Evolutionary conservation across 2,888 invertebrate genomes (phyloP).

Genomic region (Panopea generosa): DNA sequence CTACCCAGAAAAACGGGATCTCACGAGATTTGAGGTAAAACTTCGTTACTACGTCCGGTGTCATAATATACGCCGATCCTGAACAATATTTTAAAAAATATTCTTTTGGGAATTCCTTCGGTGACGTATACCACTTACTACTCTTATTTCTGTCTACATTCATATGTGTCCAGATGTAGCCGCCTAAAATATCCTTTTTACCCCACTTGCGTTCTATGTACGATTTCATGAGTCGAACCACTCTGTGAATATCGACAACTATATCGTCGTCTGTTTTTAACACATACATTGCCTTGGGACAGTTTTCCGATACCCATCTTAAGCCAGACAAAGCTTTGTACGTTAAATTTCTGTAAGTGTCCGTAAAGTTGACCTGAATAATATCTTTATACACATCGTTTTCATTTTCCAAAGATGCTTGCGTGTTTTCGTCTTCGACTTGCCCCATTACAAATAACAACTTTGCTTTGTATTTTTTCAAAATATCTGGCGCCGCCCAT

Average conservation of each 20-base stretch:
- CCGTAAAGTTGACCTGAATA: conserved; percentile 83
- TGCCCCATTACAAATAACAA: conserved; percentile 82
- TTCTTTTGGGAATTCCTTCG: conserved; percentile 82
- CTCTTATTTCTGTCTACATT: conserved; percentile 83
- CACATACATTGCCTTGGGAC: conserved; percentile 81
- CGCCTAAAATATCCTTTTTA: conserved; percentile 69
- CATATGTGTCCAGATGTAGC: conserved; percentile 83
- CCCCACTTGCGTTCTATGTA: conserved; percentile 62
- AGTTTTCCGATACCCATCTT: conserved; percentile 84
- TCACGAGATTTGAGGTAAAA: conserved; percentile 88
- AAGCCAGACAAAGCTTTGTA: conserved; percentile 85
- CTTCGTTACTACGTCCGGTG: conserved; percentile 88
- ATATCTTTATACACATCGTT: conserved; percentile 79
- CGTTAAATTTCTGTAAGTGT: conserved; percentile 85
- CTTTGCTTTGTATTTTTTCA: conserved; percentile 69
- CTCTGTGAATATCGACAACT: conserved; percentile 86
- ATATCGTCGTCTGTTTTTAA: conserved; percentile 86
- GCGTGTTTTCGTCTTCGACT: conserved; percentile 61
- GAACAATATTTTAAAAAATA: conserved; percentile 85
- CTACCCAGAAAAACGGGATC: conserved; percentile 94
- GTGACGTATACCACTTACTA: conserved; percentile 85
- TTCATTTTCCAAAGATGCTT: conserved; percentile 77
- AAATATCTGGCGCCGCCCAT: conserved; percentile 77
- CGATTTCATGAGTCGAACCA: conserved; percentile 64
- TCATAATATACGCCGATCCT: conserved; percentile 87